A percentile compares a stretch with the other conserved stretches of the same genome.
Evolutionary conservation across 2,113 vertebrate genomes (phyloP).

Genomic region (Misgurnus mizolepis): DNA sequence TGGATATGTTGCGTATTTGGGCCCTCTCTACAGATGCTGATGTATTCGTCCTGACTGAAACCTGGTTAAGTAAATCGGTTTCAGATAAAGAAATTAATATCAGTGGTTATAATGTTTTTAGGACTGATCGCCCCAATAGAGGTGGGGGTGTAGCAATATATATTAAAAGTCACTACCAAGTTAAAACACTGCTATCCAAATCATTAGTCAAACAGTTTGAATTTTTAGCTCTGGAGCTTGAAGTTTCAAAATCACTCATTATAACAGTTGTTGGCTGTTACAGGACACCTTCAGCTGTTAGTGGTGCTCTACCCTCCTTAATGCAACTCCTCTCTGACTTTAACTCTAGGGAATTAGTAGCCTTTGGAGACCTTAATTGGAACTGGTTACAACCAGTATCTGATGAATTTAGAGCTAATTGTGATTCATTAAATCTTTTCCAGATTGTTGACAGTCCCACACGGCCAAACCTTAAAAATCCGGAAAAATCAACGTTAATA

Average conservation of each 20-base stretch:
- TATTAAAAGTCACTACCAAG: too few relatives aligned
- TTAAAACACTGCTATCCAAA: too few relatives aligned
- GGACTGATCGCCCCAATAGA: too few relatives aligned
- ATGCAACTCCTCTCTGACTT: too few relatives aligned
- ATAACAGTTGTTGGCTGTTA: too few relatives aligned
- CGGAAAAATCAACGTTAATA: slow-evolving; percentile 35
- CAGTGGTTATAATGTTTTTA: neutral
- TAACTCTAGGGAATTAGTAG: neutral
- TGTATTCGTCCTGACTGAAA: neutral
- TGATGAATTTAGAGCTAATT: slow-evolving; percentile 35
- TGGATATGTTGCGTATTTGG: neutral
- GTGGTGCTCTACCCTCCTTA: too few relatives aligned
- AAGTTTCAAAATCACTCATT: too few relatives aligned
- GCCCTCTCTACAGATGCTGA: neutral
- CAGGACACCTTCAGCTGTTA: too few relatives aligned
- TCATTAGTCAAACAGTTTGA: too few relatives aligned
- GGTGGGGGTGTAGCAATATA: too few relatives aligned
- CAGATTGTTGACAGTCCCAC: slow-evolving; percentile 43
- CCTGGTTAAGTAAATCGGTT: neutral
- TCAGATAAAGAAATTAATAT: neutral
- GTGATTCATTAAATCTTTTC: slow-evolving; percentile 35
- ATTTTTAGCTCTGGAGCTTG: too few relatives aligned
- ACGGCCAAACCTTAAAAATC: slow-evolving; percentile 37
- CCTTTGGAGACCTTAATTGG: neutral
- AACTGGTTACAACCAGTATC: slow-evolving; percentile 4